Base-by-base conservation (phyloP, 2,888 invertebrate species). In the Apotomis turbidana region DNA sequence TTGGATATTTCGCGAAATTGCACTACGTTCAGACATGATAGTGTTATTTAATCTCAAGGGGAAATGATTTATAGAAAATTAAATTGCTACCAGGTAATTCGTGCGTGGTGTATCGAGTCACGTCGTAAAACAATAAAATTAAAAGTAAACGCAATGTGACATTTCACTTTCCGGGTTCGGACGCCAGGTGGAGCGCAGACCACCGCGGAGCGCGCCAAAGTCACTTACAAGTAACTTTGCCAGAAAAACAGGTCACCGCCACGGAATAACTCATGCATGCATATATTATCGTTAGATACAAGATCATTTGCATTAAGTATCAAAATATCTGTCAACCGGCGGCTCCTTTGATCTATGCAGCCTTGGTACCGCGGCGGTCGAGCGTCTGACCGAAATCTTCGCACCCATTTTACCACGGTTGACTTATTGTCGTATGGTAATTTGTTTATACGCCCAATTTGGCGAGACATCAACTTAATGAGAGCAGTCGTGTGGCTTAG, bases 161-260 rank as follows among this genome's bases (percentile, higher is more conserved):
- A 89, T 89, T 90, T 87, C 77, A 87, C 83, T 87, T 87, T 88
- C 88, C 88, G 89, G 87, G 86, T 88, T 85, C 84, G 82, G 73
- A 77, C 80, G 85, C 85, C 85, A 85, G 85, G 83, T 85, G 86
- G 75, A 74, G 62, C 61, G 27, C 78, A 82, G 90, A 89, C 90
- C 91, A 90, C 90, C 90, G 80, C 79, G 81, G 75, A 73, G 72
- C 90, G 87, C 81, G 76, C 79, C 90, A 91, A 91, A 88, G 91
- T 92, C 87, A 92, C 90, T 88, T 89, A 89, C 88, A 87, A 88
- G 85, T 90, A 85, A 91, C 90, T 87, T 91, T 90, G 90, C 83
- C 81, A 83, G 86, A 86, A 80, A 88, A 88, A 85, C 85, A 83
- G 87, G 85, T 89, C 90, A 89, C 90, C 88, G 82, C 84, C 84